A percentile compares a stretch with the other conserved stretches of the same genome.
Evolutionary conservation across 2,888 invertebrate species (phyloP).

Genomic region (Gymnoscelis rufifasciata): DNA sequence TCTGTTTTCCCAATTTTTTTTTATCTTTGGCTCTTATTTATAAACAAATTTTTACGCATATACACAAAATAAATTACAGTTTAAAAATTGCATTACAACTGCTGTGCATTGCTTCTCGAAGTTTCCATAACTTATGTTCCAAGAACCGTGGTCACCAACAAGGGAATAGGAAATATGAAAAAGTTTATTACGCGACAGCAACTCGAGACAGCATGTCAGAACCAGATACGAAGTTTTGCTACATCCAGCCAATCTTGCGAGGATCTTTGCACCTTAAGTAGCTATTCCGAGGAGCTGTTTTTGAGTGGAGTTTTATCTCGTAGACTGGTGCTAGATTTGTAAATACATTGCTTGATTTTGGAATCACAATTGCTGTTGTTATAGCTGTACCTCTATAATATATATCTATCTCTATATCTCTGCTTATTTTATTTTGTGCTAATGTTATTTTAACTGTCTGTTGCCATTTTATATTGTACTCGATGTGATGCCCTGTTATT

Average conservation of each 20-base stretch:
- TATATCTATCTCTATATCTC: too few relatives aligned
- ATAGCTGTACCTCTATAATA: too few relatives aligned
- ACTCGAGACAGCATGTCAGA: conserved; percentile 20
- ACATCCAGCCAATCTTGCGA: conserved; percentile 10
- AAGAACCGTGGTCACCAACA: conserved; percentile 8
- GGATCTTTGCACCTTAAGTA: conserved; percentile 12
- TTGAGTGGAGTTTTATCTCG: conserved; percentile 5
- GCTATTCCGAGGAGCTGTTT: conserved; percentile 11
- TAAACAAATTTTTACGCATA: too few relatives aligned
- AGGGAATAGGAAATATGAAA: conserved; percentile 16
- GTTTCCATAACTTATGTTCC: neutral
- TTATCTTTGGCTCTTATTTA: too few relatives aligned
- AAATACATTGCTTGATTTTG: conserved; percentile 10
- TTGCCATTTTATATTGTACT: too few relatives aligned
- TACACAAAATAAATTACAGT: neutral
- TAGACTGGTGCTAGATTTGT: conserved; percentile 7
- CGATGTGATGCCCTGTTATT: too few relatives aligned
- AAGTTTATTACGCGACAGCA: conserved; percentile 16
- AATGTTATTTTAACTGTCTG: too few relatives aligned
- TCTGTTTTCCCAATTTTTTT: too few relatives aligned
- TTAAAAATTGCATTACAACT: neutral
- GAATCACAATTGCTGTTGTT: too few relatives aligned
- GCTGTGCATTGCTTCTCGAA: neutral
- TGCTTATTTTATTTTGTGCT: too few relatives aligned
- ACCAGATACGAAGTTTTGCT: conserved; percentile 23